phyloP scores from a whole-genome alignment of 2,888 invertebrate species.

The Boloria selene region DNA sequence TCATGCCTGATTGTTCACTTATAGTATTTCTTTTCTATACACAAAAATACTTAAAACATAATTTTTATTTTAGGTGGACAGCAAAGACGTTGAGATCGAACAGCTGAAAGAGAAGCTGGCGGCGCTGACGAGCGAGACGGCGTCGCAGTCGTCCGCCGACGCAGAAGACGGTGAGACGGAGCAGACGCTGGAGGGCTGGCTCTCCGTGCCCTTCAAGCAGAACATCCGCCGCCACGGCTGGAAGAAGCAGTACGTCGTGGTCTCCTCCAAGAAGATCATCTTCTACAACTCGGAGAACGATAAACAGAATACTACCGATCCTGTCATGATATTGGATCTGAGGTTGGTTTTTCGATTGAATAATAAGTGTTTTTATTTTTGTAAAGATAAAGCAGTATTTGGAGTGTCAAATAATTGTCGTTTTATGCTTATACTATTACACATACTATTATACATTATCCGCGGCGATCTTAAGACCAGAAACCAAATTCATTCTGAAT shows the following conservation, averaged over 20 bases:
- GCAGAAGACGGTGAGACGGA: conserved; percentile 91
- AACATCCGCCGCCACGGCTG: conserved; percentile 97
- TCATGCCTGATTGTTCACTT: neutral
- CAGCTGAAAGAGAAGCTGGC: conserved; percentile 93
- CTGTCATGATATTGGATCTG: conserved; percentile 96
- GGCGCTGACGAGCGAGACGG: conserved; percentile 91
- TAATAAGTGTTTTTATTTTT: neutral
- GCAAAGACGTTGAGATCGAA: conserved; percentile 98
- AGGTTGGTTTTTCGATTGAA: conserved; percentile 83
- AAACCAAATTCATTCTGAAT: no score
- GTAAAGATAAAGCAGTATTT: neutral
- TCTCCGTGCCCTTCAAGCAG: conserved; percentile 96
- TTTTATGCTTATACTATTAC: no score
- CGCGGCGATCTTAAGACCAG: no score
- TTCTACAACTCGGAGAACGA: conserved; percentile 98
- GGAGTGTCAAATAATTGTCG: neutral
- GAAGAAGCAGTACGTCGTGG: conserved; percentile 98
- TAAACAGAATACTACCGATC: conserved; percentile 96
- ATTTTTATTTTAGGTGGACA: conserved; percentile 84
- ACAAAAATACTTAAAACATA: neutral
- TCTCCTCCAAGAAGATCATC: conserved; percentile 97
- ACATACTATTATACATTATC: no score
- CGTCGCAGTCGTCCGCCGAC: conserved; percentile 94
- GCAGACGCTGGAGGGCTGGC: conserved; percentile 96
- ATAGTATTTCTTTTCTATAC: neutral